Evolutionary conservation across 53 echinoderm and acorn worm species (phyloP).

Genomic region (Henricia sp.): DNA sequence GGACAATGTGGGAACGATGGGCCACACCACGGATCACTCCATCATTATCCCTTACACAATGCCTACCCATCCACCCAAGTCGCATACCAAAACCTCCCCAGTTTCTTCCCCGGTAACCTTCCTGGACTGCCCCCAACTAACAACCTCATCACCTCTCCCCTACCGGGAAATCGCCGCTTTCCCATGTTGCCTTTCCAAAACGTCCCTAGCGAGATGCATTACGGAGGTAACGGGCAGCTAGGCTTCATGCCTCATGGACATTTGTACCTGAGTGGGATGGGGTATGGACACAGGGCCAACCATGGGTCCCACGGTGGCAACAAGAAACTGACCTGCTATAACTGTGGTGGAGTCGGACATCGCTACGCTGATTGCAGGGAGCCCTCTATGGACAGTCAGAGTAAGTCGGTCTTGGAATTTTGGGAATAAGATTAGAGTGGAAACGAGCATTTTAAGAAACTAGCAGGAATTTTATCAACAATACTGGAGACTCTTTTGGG

Average conservation of each 20-base stretch:
- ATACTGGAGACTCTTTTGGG: too few relatives aligned
- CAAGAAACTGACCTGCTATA: constrained; percentile 92
- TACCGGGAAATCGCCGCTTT: constrained; percentile 54
- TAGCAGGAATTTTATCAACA: too few relatives aligned
- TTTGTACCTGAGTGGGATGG: constrained; percentile 74
- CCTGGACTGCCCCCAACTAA: constrained; percentile 66
- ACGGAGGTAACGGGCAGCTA: constrained; percentile 56
- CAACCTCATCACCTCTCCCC: constrained; percentile 64
- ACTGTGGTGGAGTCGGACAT: constrained; percentile 90
- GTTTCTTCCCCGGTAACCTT: constrained; percentile 70
- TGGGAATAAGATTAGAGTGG: too few relatives aligned
- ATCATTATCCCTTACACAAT: constrained; percentile 58
- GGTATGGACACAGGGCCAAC: constrained; percentile 66
- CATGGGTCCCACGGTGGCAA: constrained; percentile 44
- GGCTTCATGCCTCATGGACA: constrained; percentile 70
- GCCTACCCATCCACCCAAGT: constrained; percentile 61
- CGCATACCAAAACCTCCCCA: constrained; percentile 74
- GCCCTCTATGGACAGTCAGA: constrained; percentile 85
- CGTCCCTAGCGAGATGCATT: constrained; percentile 54
- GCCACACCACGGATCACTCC: constrained; percentile 51
- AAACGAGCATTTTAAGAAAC: too few relatives aligned
- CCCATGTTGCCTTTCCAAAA: constrained; percentile 70
- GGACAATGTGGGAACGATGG: constrained; percentile 74
- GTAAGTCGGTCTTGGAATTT: constrained; percentile 25
- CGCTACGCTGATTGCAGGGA: constrained; percentile 79